phyloP scores from a whole-genome alignment of 2,888 invertebrate genomes.

The Xanthostigma xanthostigma region DNA sequence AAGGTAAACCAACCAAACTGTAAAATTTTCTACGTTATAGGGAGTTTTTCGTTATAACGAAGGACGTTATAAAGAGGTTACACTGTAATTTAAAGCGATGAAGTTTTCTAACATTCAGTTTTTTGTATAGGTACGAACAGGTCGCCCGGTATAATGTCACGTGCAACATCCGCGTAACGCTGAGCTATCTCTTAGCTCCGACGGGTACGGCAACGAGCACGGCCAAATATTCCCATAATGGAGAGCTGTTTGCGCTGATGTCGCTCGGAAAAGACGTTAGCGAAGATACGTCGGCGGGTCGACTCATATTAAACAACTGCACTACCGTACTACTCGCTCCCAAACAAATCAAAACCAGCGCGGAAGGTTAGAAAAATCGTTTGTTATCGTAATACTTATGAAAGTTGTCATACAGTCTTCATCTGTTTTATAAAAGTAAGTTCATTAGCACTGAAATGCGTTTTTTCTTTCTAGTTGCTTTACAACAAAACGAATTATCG shows the following conservation, averaged over 20 bases:
- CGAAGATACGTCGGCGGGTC: constrained; percentile 68
- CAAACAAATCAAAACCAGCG: constrained; percentile 2
- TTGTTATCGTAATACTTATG: too few relatives aligned
- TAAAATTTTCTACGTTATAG: too few relatives aligned
- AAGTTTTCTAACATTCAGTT: background rate
- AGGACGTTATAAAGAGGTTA: too few relatives aligned
- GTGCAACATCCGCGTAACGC: constrained; percentile 43
- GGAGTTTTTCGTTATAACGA: too few relatives aligned
- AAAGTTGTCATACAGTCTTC: too few relatives aligned
- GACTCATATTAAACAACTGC: constrained; percentile 62
- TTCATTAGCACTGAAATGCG: constrained; percentile 10
- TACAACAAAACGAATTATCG: too few relatives aligned
- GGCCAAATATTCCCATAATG: constrained; percentile 59
- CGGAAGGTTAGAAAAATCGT: too few relatives aligned
- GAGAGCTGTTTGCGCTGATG: constrained; percentile 62
- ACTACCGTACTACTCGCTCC: constrained; percentile 47
- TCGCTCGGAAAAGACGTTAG: constrained; percentile 57
- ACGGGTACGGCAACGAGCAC: constrained; percentile 52
- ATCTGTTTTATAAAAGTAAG: background rate
- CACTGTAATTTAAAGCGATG: too few relatives aligned
- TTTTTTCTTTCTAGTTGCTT: constrained; percentile 3
- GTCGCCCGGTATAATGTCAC: constrained; percentile 53
- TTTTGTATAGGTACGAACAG: constrained; percentile 31
- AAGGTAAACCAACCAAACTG: too few relatives aligned
- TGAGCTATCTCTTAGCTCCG: constrained; percentile 53